These are phyloP conservation scores for Salticus scenicus DNA, from an alignment of 2,888 invertebrate genomes.

Conservation along the genomic window DNA sequence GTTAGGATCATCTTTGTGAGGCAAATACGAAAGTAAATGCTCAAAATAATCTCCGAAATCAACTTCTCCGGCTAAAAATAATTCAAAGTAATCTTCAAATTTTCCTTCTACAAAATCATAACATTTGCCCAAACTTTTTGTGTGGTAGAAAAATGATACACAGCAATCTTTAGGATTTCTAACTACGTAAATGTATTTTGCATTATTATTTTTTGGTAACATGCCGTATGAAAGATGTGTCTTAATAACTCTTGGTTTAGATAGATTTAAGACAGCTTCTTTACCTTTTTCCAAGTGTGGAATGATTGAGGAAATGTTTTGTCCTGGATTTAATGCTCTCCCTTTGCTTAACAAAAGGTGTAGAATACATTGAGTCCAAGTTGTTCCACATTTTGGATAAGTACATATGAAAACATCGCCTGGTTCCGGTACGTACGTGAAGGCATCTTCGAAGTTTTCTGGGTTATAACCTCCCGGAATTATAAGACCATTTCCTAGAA, in stretches of 20 bases:
- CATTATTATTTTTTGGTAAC: conserved; percentile 55
- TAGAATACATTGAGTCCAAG: conserved; percentile 53
- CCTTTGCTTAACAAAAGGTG: conserved; percentile 35
- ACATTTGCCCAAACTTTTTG: conserved; percentile 72
- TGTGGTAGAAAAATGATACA: conserved; percentile 76
- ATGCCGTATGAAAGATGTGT: conserved; percentile 73
- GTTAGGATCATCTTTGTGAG: conserved; percentile 72
- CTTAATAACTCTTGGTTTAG: conserved; percentile 72
- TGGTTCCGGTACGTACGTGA: conserved; percentile 33
- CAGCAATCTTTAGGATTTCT: conserved; percentile 77
- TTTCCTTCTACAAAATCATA: conserved; percentile 48
- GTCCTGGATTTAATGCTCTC: neutral
- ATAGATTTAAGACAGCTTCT: neutral
- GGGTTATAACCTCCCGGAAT: conserved; percentile 10
- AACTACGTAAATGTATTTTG: conserved; percentile 75
- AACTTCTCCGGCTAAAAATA: conserved; percentile 75
- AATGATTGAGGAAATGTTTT: conserved; percentile 25
- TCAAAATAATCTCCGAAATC: conserved; percentile 70
- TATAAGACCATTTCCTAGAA: conserved; percentile 31
- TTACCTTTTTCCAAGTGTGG: conserved; percentile 51
- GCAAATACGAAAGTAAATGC: conserved; percentile 58
- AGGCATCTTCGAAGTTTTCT: conserved; percentile 20
- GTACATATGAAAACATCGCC: conserved; percentile 56
- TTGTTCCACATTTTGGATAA: conserved; percentile 66
- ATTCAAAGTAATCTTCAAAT: conserved; percentile 75